Base-by-base conservation (phyloP, 2,797 vertebrate genomes). In the Galago senegalensis region DNA sequence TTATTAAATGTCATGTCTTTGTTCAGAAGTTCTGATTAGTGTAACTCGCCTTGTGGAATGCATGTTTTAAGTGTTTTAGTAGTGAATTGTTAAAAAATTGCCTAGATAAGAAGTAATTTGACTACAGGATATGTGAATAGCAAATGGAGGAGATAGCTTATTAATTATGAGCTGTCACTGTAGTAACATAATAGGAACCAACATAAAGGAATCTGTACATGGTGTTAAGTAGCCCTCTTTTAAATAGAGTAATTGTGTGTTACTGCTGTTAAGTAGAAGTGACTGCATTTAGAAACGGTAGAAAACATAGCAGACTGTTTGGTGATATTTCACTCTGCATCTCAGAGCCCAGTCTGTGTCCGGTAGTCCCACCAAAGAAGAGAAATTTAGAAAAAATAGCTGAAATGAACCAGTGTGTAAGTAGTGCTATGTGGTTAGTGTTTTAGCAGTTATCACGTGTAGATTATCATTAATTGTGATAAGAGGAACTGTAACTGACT, bases 1-100 rank as follows among this genome's bases (percentile, higher is more conserved):
- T 94, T 95, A 40, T 75, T 91, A 65, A 37, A 67, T 85, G 46
- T 95, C 17, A 8, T 79, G 49, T 73, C 75, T 97, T 86, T 95
- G 29, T 95, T 76, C 20, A 70, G 34, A 95, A 72, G 58, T 96
- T 95, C 14, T 72, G 2, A 56, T 89, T 95, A 96, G 87, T 89
- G 49, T 27, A 73, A 34, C 9, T 2, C 23, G 43, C 76, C 67
- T 61, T 88, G 40, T 86, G 58, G 77, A 82, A 70, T 79, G 29
- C 11, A 53, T 8, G 2, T 85, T 87, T 77, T 60, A 60, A 91
- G 4, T 91, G 82, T 95, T 76, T 89, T 23, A 53, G 61, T 60
- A 79, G 69, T 86, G 37, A 89, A 72, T 76, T 53, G 49, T 5
- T 84, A 93, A 91, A 65, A 95, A 88, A 37, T 91, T 69, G 16